Base-by-base conservation (phyloP, 2,797 vertebrate species). In the Perdix hodgsoniae region DNA sequence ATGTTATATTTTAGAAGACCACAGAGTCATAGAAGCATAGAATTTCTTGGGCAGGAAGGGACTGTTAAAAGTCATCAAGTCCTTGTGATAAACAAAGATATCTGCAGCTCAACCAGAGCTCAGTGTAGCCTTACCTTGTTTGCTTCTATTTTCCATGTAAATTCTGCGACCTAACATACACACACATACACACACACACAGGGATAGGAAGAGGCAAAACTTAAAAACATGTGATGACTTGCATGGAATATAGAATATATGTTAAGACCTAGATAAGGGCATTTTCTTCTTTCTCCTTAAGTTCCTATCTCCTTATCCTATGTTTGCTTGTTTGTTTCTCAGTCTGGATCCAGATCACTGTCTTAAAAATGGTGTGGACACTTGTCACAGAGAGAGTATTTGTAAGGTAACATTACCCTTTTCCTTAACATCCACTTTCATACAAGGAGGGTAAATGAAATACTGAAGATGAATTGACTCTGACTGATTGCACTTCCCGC, bases 371-470 rank as follows among this genome's bases (percentile, higher is more conserved):
- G 9, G 27, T 7, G 5, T 12, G 3, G 17, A 9, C 31, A 67
- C 8, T 42, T 77, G 13, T 59, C 54, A 35, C 0, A 0, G 57
- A 52, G 29, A 26, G 10, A 69, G 4, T 78, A 29, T 52, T 37
- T 49, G 13, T 45, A 61, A 85, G 8, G 26, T 67, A 67, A 39
- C 27, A 39, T 16, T 27, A 69, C 26, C 14, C 26, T 69, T 52
- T 39, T 52, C 22, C 33, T 69, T 50, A 57, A 21, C 71, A 23
- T 8, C 17, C 72, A 15, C 14, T 63, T 74, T 65, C 29, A 26
- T 21, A n/a, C 5, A 18, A 35, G 37, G 49, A 83, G 10, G 19
- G 8, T 2, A 88, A 88, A 85, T 72, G 17, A 65, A 59, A 21
- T 49, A 18, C 10, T 35, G 23, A 44, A 71, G 27, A 42, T n/a